Evolutionary conservation across 2,797 vertebrate genomes (phyloP).

Genomic region (Tenualosa thibaudeaui): DNA sequence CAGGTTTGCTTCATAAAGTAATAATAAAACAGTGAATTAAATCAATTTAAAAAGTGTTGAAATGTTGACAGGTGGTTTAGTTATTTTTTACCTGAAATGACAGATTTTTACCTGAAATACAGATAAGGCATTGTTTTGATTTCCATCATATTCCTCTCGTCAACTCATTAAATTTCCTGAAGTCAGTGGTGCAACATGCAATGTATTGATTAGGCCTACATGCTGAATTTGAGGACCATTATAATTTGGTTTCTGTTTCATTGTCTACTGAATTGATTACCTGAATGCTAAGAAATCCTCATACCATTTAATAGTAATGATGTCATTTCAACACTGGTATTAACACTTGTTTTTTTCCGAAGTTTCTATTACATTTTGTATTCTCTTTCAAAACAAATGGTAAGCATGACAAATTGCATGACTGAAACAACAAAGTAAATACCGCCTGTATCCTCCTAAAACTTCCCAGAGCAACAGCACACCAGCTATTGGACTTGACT

Average conservation of each 20-base stretch:
- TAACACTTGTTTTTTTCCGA: neutral
- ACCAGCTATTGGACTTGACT: conserved; percentile 38
- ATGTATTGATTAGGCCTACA: neutral
- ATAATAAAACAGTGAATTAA: neutral
- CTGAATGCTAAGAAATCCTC: neutral
- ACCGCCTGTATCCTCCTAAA: neutral
- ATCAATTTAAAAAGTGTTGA: neutral
- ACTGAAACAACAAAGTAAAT: neutral
- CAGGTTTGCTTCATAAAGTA: neutral
- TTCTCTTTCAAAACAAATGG: neutral
- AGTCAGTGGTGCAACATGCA: neutral
- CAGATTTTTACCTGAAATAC: neutral
- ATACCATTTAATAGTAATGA: neutral
- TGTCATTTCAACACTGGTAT: too few relatives aligned
- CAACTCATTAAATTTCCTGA: neutral
- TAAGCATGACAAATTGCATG: neutral
- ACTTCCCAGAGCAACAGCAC: conserved; percentile 33
- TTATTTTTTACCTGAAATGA: neutral
- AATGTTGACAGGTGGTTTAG: neutral
- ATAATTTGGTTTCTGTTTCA: neutral
- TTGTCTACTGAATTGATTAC: neutral
- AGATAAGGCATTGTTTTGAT: neutral
- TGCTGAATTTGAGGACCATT: neutral
- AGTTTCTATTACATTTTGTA: neutral
- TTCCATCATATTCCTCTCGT: neutral